Evolutionary conservation across 2,113 vertebrate genomes (phyloP), one percentile per base, ranked within the genome.

Genomic region (Rhynchomys soricoides): DNA sequence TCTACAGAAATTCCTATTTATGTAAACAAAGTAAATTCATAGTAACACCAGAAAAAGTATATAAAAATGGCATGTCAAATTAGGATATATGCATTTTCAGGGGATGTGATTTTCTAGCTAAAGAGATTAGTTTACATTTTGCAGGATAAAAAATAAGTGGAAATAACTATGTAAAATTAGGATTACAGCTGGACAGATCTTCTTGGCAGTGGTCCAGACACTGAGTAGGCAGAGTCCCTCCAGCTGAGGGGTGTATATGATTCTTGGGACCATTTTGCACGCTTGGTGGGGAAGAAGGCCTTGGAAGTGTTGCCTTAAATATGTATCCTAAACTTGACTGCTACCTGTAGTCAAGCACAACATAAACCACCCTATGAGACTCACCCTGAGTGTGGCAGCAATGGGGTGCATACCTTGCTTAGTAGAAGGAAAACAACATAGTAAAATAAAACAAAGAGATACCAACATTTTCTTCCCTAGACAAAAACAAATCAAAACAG

Each of bases 21-120:
- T 98, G 96, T 98, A 98, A 98, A 98, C 98, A 98, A 95, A 98
- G 95, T 98, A 98, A 98, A 98, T 98, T 98, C 97, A 98, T 97
- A 98, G 97, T 97, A 98, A 98, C 97, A 98, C 95, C 96, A 77
- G 97, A 98, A 96, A 81, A 98, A 71, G 83, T 98, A 87, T 98
- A 97, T 98, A 98, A 98, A 98, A 98, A 98, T 97, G 4, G 29
- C 59, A 34, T 98, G 98, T 98, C 98, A 98, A 86, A 95, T 98
- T 97, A 98, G 96, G 98, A 98, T 98, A 98, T 97, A 97, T 98
- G 98, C 98, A 98, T 97, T 98, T 98, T 97, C 97, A 94, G 79
- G 92, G 92, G 98, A 98, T 90, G 73, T 97, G 87, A 97, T 98
- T 98, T 98, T 96, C 95, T 97, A 98, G 70, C 98, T 92, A 96